Percentiles rank a stretch among this genome's conserved stretches.
These are phyloP conservation scores for Coenonympha arcania DNA, from an alignment of 2,888 invertebrate genomes.

Conservation along the genomic window DNA sequence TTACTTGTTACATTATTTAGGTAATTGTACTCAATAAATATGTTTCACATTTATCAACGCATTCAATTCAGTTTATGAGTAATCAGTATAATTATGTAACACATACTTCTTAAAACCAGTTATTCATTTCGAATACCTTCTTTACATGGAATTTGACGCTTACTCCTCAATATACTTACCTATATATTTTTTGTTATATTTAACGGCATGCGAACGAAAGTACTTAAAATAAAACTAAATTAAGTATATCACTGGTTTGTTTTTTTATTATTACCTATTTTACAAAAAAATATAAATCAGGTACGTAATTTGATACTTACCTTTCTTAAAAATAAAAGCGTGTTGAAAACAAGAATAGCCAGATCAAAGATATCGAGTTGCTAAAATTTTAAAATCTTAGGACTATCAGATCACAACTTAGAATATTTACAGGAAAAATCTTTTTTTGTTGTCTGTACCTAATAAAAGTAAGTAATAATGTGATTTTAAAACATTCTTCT, in stretches of 20 bases:
- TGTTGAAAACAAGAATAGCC: neutral
- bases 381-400: constrained; percentile 2
- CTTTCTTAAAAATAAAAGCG: neutral
- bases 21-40: too few relatives aligned
- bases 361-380: neutral
- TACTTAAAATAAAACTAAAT: constrained; percentile 1
- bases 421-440: neutral
- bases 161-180: too few relatives aligned
- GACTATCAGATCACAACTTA: constrained; percentile 9
- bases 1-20: too few relatives aligned
- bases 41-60: too few relatives aligned
- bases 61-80: too few relatives aligned
- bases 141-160: too few relatives aligned
- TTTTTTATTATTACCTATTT: neutral
- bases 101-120: too few relatives aligned
- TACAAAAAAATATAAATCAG: constrained; percentile 16
- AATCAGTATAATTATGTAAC: too few relatives aligned
- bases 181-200: too few relatives aligned
- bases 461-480: neutral
- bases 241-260: neutral
- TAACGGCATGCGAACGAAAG: too few relatives aligned
- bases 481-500: too few relatives aligned
- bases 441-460: neutral
- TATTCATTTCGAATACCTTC: too few relatives aligned
- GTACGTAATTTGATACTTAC: constrained; percentile 13